Evolutionary conservation across 2,113 vertebrate species (phyloP), one percentile per base, ranked within the genome.

Genomic region (Cheilinus undulatus): DNA sequence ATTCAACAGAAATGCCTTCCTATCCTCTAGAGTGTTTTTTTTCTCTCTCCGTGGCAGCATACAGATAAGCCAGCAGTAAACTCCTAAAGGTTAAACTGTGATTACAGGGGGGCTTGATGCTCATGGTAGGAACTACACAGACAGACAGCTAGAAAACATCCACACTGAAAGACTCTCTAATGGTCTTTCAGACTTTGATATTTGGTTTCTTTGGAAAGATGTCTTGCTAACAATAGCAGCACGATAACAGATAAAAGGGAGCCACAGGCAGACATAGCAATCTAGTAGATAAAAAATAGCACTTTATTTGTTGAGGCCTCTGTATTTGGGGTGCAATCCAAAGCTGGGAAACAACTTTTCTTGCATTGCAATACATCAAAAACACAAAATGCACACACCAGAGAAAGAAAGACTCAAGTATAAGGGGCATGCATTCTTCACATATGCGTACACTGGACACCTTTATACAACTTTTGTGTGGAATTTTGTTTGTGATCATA

Each of bases 51-150:
- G 11, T n/a, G 27, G 43, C 17, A 59, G 46, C 2, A 4, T 19
- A 46, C 1, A 45, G 49, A 19, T 19, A 50, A 49, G 19, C 26
- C 27, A 15, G 45, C 17, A 50, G 43, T 22, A 48, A 40, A 34
- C 5, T 38, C 34, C 6, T 20, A 9, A 38, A 72, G 74, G 58
- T 63, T 50, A 17, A 69, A 49, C 13, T 28, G 20, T 40, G 51
- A 1, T 32, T 52, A 61, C 38, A 34, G 11, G 19, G 43, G 27
- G 1, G 1, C 20, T 49, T 40, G n/a, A 17, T 36, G 40, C 13
- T 63, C 7, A 24, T 40, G 9, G 22, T 13, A 63, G 45, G 32
- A 49, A n/a, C 13, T 17, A 13, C 4, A 3, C 24, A 54, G 11
- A 59, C 11, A 36, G 45, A 36, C 12, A 50, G 38, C 42, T 12